Conservation (phyloP, 2,113 vertebrate species). For the Nothocercus julius region DNA sequence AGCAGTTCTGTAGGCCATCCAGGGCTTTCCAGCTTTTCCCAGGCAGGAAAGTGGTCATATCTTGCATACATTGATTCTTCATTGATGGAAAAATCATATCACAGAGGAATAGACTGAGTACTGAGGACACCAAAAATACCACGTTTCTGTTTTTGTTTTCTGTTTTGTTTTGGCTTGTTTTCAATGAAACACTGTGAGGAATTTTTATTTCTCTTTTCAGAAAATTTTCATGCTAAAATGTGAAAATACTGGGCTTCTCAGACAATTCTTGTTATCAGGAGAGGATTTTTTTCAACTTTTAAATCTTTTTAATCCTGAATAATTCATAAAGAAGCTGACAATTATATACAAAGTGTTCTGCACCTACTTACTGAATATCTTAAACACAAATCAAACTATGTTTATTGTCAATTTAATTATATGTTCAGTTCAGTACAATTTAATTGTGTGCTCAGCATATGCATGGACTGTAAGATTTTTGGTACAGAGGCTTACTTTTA, state of each 20-base stretch:
- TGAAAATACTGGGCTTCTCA: not conserved
- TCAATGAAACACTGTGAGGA: not conserved
- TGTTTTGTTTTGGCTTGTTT: not conserved
- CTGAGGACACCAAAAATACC: not conserved
- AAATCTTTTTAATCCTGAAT: not conserved
- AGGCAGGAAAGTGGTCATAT: not conserved
- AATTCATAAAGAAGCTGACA: not conserved
- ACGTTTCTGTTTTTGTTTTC: not conserved
- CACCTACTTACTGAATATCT: conserved; percentile 10
- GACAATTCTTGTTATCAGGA: not conserved
- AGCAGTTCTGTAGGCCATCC: not conserved
- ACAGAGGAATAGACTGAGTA: not conserved
- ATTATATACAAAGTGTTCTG: not conserved
- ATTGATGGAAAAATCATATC: not conserved
- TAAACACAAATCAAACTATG: not conserved
- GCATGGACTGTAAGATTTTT: not conserved
- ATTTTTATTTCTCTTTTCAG: not conserved
- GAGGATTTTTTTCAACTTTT: not conserved
- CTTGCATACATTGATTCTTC: not conserved
- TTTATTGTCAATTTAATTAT: conserved; percentile 44
- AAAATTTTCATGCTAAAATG: not conserved
- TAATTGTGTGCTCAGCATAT: not conserved
- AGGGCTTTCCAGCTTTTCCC: not conserved
- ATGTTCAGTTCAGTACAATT: not conserved
- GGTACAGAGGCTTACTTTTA: conserved; percentile 2